Conservation (phyloP, 1,140 invertebrate species). For the Neotoxoptera formosana region DNA sequence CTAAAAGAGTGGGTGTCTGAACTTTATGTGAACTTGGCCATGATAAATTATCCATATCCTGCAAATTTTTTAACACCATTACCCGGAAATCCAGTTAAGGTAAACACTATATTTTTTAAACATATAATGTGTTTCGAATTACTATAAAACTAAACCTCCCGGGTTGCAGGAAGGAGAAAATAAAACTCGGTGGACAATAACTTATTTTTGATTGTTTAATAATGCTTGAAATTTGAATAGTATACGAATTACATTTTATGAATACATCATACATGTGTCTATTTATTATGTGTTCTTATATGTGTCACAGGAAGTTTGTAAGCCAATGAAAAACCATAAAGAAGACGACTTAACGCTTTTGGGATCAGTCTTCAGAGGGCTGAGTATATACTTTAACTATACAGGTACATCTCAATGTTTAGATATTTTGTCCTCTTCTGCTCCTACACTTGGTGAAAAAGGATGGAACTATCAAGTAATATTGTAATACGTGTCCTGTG, state of each 20-base stretch:
- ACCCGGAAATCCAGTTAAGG: conserved; percentile 84
- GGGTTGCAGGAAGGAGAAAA: not conserved
- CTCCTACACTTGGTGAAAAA: conserved; percentile 69
- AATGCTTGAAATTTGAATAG: too few species aligned
- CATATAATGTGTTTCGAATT: not conserved
- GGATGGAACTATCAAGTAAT: conserved; percentile 83
- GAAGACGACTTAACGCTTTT: conserved; percentile 68
- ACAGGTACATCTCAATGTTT: conserved; percentile 76
- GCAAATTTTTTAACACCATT: conserved; percentile 81
- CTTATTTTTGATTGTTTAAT: too few species aligned
- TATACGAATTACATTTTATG: not conserved
- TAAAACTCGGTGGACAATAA: not conserved
- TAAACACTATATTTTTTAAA: conserved; percentile 61
- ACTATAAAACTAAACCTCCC: not conserved
- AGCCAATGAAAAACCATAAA: conserved; percentile 66
- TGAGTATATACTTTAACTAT: conserved; percentile 84
- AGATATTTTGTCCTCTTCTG: conserved; percentile 66
- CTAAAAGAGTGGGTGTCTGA: conserved; percentile 72
- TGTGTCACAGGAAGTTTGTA: conserved; percentile 67
- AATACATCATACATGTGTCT: not conserved
- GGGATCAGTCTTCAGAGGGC: conserved; percentile 71
- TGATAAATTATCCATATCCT: conserved; percentile 93
- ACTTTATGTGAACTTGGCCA: conserved; percentile 82
- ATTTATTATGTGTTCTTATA: not conserved
- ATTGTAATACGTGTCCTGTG: not conserved